Evolutionary conservation across 2,113 vertebrate species (phyloP), one percentile per base, ranked within the genome.

Genomic region (Pavo muticus): DNA sequence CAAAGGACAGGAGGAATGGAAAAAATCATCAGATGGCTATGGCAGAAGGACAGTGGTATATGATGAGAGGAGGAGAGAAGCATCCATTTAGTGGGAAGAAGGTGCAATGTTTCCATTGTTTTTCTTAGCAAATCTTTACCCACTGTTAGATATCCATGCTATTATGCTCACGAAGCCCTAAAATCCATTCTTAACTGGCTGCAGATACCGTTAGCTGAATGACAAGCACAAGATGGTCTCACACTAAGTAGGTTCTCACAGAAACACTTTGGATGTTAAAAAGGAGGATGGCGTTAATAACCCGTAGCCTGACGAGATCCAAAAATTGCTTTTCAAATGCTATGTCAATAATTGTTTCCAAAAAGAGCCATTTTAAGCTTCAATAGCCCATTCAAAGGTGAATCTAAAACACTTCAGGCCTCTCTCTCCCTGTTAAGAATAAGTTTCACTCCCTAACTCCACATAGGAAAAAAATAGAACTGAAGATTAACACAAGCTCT

Each of bases 191-290:
- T 45, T 60, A 87, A 29, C 30, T 75, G 68, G 65, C 69, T 39
- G 15, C 12, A 84, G 78, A 56, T 75, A 40, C 35, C 56, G 7
- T 65, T 32, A 69, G 37, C 52, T 72, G 70, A 87, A 48, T 68
- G 35, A 27, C 17, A 47, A 21, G 54, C 72, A 21, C 27, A 64
- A 44, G 39, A 27, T 76, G 56, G 40, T 47, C 52, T 59, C 16
- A 80, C 15, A 19, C 42, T 17, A 20, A 67, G 65, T 19, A 64
- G 70, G 27, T 74, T 14, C 35, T 85, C 40, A n/a, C 63, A 67
- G 84, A 90, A 94, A 27, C 3, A 88, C 44, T 65, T 85, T 42
- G 37, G 18, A 25, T 90, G 87, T 37, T 80, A 15, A 86, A 88
- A 85, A 5, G 6, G 25, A 61, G 44, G 64, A 59, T 5, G 35